Evolutionary conservation across 1,140 invertebrate genomes (phyloP), one percentile per base, ranked within the genome.

Genomic region (Drosophila sulfurigaster): DNA sequence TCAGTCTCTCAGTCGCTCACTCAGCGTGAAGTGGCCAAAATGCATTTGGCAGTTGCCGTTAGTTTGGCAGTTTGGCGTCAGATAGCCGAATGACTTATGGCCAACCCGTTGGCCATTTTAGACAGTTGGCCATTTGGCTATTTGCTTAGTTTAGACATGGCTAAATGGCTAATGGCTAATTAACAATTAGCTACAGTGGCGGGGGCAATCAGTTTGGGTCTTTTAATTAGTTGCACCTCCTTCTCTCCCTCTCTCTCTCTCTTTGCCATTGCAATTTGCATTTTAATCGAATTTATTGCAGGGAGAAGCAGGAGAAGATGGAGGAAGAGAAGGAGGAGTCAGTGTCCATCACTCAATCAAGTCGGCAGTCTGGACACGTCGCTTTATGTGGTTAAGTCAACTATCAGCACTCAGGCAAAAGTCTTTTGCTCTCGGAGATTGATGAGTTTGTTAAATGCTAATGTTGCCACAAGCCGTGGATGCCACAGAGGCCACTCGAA

Each of bases 231-330:
- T 69, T 63, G 11, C 15, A 48, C 2, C 7, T 16, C 16, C 49
- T 1, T 7, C 3, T 6, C n/a, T n/a, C n/a, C n/a, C n/a, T n/a
- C n/a, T n/a, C n/a, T 15, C 16, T 25, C n/a, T 15, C 30, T 15
- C 54, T 45, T 15, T 30, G 65, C 68, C 65, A 68, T 3, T 79
- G 54, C 64, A 65, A 79, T 86, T 86, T 76, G 76, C 82, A 87
- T 87, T 71, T 87, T 82, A 78, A 87, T 79, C 72, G 83, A 88
- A 82, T 79, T 88, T 82, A 82, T 79, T 65, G 41, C n/a, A 43
- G n/a, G 6, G 4, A 70, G 77, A 6, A 49, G 48, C 2, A 11
- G 41, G 38, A 38, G 13, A 58, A 7, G 41, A n/a, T 13, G 10
- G 10, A 25, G 20, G 3, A 16, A 1, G 16, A 25, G 20, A 0